Evolutionary conservation across 2,113 vertebrate species (phyloP).

Genomic region (Ammodytes marinus): DNA sequence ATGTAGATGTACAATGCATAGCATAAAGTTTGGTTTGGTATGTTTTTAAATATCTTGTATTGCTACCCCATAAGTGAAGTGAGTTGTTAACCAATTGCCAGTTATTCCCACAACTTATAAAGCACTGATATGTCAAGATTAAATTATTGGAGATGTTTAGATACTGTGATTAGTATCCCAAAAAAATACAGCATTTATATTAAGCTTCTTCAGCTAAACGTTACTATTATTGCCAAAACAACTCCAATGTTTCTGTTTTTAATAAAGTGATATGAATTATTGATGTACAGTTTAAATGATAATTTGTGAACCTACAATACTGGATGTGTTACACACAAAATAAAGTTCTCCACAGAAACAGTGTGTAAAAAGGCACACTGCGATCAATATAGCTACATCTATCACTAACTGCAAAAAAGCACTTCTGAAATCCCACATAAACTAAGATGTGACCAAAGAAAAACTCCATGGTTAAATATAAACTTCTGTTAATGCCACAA

Average conservation of each 20-base stretch:
- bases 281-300: slow-evolving; percentile 54
- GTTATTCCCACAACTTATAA: slow-evolving; percentile 63
- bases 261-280: slow-evolving; percentile 35
- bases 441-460: slow-evolving; percentile 60
- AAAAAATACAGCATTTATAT: slow-evolving; percentile 64
- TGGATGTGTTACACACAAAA: slow-evolving; percentile 56
- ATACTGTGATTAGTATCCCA: slow-evolving; percentile 50
- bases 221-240: slow-evolving; percentile 75
- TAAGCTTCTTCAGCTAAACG: slow-evolving; percentile 49
- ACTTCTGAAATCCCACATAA: slow-evolving; percentile 64
- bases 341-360: slow-evolving; percentile 64
- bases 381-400: slow-evolving; percentile 69
- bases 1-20: slow-evolving; percentile 76
- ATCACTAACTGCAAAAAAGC: slow-evolving; percentile 64
- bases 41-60: slow-evolving; percentile 65
- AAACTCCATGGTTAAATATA: slow-evolving; percentile 70
- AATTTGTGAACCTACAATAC: slow-evolving; percentile 32
- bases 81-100: slow-evolving; percentile 58
- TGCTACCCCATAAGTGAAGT: slow-evolving; percentile 63
- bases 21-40: slow-evolving; percentile 78
- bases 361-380: slow-evolving; percentile 75
- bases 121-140: slow-evolving; percentile 72
- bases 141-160: slow-evolving; percentile 55
- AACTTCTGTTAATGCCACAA: slow-evolving; percentile 64
- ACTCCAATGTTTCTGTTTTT: slow-evolving; percentile 24